Percentiles rank a stretch among this genome's conserved stretches.
phyloP scores from a whole-genome alignment of 1,140 invertebrate genomes.

The Sipha flava region DNA sequence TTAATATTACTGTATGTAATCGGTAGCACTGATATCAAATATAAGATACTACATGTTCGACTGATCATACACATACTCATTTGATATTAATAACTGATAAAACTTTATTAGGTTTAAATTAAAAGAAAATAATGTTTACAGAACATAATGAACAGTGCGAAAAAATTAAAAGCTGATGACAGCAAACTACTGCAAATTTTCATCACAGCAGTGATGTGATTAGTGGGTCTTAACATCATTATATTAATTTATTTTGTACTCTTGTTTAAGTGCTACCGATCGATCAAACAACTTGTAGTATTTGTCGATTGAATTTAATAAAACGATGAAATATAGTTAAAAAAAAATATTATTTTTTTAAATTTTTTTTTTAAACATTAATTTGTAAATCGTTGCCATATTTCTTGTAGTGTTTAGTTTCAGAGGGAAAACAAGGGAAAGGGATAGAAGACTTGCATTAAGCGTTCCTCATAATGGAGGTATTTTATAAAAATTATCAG shows the following conservation, averaged over 20 bases:
- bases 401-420: neutral
- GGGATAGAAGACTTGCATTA: neutral
- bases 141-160: neutral
- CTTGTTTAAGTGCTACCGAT: too few relatives aligned
- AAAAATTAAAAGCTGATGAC: too few relatives aligned
- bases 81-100: neutral
- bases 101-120: neutral
- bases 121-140: neutral
- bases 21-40: neutral
- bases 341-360: too few relatives aligned
- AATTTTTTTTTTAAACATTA: too few relatives aligned
- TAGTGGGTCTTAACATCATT: too few relatives aligned
- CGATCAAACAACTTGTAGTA: too few relatives aligned
- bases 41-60: neutral
- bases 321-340: too few relatives aligned
- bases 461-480: neutral
- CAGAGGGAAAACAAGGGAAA: neutral
- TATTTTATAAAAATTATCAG: conserved; percentile 14
- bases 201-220: too few relatives aligned
- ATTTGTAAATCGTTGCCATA: too few relatives aligned
- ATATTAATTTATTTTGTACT: too few relatives aligned
- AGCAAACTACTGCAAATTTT: too few relatives aligned
- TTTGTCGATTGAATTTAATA: too few relatives aligned
- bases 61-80: neutral
- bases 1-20: neutral